A percentile compares a stretch with the other conserved stretches of the same genome.
Conservation (phyloP, 2,797 vertebrate genomes). For the Peromyscus eremicus region DNA sequence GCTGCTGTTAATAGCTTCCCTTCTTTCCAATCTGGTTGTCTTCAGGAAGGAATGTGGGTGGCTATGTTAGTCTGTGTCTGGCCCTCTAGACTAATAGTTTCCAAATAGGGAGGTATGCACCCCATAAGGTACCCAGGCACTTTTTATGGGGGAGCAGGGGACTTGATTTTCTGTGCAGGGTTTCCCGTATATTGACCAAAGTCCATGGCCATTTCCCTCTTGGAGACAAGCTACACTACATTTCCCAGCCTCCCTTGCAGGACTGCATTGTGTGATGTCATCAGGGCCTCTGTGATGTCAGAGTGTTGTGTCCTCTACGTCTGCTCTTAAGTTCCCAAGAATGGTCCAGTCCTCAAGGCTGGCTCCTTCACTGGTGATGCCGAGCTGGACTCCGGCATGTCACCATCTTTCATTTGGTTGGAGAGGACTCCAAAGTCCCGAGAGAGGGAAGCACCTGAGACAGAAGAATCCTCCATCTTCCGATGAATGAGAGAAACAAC, state of each 20-base stretch:
- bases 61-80: not conserved
- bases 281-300: not conserved
- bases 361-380: not conserved
- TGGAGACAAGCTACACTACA: not conserved
- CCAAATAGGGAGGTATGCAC: not conserved
- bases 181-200: not conserved
- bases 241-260: slow-evolving; percentile 17
- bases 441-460: not conserved
- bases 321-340: not conserved
- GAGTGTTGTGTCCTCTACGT: not conserved
- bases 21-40: not conserved
- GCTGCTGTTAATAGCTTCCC: not conserved
- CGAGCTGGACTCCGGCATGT: too few species aligned
- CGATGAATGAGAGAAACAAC: not conserved
- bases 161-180: slow-evolving; percentile 23
- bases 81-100: not conserved
- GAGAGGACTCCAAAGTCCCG: not conserved
- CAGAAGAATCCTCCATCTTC: not conserved
- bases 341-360: not conserved
- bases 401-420: not conserved
- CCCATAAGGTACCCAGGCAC: not conserved
- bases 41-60: not conserved
- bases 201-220: not conserved
- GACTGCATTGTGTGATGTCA: not conserved
- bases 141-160: not conserved